phyloP scores from a whole-genome alignment of 2,888 invertebrate species.

The Luperina testacea region DNA sequence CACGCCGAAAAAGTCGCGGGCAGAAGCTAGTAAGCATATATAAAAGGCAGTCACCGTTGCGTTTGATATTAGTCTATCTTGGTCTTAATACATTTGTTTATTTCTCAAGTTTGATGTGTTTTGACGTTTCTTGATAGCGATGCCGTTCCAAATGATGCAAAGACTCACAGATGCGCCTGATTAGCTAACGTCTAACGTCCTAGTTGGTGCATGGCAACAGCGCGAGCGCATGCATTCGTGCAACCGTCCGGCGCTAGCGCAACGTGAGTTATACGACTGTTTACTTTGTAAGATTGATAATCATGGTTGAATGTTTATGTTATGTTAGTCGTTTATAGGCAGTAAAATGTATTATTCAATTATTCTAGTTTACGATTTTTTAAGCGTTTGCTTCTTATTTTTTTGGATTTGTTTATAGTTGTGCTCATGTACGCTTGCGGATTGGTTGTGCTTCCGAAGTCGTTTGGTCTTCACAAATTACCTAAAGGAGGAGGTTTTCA shows the following conservation, averaged over 20 bases:
- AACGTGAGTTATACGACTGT: constrained; percentile 16
- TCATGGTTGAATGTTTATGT: constrained; percentile 1
- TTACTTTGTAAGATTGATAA: constrained; percentile 8
- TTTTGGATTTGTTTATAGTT: background rate
- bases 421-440: background rate
- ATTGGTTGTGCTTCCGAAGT: background rate
- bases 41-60: background rate
- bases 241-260: constrained; percentile 21
- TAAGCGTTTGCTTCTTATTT: background rate
- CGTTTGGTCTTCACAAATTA: background rate
- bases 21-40: background rate
- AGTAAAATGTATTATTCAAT: background rate
- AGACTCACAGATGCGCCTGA: constrained; percentile 21
- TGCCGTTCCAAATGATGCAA: background rate
- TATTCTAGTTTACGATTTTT: background rate
- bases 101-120: constrained; percentile 13
- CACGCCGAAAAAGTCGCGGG: too few relatives aligned
- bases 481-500: background rate
- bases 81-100: background rate
- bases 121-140: constrained; percentile 25
- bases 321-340: background rate
- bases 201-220: constrained; percentile 35
- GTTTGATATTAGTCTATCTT: background rate
- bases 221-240: background rate
- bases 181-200: background rate